Conservation (phyloP, 2,113 vertebrate species). For the Lethenteron camtschaticum region DNA sequence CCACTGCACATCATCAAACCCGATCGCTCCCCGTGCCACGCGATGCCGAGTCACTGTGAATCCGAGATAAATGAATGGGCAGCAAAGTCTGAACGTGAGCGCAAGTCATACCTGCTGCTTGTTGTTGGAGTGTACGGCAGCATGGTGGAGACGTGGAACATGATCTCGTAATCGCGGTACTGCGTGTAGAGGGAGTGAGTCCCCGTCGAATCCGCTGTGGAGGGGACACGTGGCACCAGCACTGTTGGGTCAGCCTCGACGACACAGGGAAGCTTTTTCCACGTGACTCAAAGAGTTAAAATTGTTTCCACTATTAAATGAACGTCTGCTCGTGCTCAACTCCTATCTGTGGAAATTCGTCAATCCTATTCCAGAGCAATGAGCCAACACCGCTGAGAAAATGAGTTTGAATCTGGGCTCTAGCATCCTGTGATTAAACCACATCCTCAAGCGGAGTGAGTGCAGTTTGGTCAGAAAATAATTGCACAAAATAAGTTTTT, state of each 20-base stretch:
- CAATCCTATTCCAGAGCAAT: too few species aligned
- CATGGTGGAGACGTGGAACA: constrained; percentile 94
- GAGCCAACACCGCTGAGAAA: too few species aligned
- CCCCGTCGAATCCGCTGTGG: constrained; percentile 78
- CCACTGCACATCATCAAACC: too few species aligned
- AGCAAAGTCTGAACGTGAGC: too few species aligned
- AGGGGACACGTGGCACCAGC: constrained; percentile 9
- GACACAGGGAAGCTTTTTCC: not conserved
- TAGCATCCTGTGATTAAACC: too few species aligned
- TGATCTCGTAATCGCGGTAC: constrained; percentile 91
- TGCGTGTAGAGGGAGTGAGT: constrained; percentile 90
- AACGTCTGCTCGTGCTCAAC: not conserved
- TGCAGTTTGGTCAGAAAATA: too few species aligned
- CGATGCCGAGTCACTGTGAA: too few species aligned
- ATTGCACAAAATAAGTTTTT: too few species aligned
- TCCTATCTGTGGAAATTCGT: not conserved
- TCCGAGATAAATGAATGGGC: too few species aligned
- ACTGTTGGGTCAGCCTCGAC: not conserved
- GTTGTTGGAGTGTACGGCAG: constrained; percentile 83
- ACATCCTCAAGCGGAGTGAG: too few species aligned
- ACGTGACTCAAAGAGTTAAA: not conserved
- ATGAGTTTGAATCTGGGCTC: too few species aligned
- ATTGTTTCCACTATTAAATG: not conserved
- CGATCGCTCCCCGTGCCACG: too few species aligned
- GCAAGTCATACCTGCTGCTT: constrained; percentile 55